A percentile compares a stretch with the other conserved stretches of the same genome.
phyloP scores from a whole-genome alignment of 92 coral and sea anemone genomes.

The Porites evermanni region DNA sequence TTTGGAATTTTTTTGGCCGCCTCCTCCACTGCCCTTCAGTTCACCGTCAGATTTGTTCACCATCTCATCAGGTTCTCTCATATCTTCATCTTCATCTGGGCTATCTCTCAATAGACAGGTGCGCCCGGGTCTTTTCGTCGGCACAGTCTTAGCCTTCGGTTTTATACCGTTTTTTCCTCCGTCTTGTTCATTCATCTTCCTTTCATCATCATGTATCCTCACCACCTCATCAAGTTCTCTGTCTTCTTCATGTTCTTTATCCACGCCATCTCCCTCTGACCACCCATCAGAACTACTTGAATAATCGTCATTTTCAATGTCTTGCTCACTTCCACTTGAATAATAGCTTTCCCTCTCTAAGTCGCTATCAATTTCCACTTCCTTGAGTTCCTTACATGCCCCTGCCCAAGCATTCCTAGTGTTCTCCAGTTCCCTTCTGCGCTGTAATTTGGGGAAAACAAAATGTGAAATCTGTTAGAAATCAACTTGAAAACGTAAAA shows the following conservation, averaged over 20 bases:
- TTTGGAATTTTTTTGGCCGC: not conserved
- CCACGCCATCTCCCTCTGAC: not conserved
- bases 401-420: not conserved
- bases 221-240: not conserved
- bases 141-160: no score
- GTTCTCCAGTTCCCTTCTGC: conserved; percentile 6
- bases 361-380: conserved; percentile 2
- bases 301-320: no score
- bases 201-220: not conserved
- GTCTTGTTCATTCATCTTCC: not conserved
- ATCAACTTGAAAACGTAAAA: not conserved
- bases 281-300: not conserved
- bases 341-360: not conserved
- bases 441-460: conserved; percentile 18
- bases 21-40: not conserved
- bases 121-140: no score
- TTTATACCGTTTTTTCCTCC: not conserved
- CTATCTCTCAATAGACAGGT: no score
- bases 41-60: no score
- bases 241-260: not conserved
- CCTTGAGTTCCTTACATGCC: not conserved
- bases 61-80: no score
- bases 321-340: no score
- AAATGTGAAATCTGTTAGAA: not conserved
- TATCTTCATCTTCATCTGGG: not conserved